phyloP scores from a whole-genome alignment of 2,797 vertebrate species.

The Zonotrichia albicollis region DNA sequence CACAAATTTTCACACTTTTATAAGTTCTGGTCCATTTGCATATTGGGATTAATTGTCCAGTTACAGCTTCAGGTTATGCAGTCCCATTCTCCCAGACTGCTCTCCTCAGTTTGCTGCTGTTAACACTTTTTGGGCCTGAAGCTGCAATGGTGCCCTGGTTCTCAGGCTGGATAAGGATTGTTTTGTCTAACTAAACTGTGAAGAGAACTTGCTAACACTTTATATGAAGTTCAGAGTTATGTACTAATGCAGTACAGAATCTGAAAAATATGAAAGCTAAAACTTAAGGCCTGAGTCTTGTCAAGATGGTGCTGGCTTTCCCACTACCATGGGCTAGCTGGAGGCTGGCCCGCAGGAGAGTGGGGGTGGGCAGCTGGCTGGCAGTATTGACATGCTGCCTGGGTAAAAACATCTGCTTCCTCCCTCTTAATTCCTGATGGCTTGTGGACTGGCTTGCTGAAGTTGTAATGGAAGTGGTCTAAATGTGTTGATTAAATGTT shows the following conservation, averaged over 20 bases:
- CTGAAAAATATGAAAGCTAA: not conserved
- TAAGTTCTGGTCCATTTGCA: not conserved
- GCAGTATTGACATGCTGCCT: not conserved
- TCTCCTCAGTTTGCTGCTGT: not conserved
- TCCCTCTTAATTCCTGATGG: not conserved
- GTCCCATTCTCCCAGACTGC: not conserved
- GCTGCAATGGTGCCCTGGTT: not conserved
- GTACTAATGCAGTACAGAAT: not conserved
- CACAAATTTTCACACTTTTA: not conserved
- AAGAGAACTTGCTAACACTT: not conserved
- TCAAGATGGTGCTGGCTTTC: not conserved
- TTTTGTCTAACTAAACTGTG: not conserved
- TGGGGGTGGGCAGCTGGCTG: not conserved
- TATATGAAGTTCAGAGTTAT: not conserved
- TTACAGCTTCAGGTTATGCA: not conserved
- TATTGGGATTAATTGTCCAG: not conserved
- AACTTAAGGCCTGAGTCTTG: not conserved
- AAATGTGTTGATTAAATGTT: not conserved
- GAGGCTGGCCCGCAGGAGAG: not conserved
- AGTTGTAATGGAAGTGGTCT: not conserved
- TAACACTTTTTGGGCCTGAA: not conserved
- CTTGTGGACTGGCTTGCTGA: not conserved
- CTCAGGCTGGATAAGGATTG: not conserved
- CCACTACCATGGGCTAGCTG: not conserved
- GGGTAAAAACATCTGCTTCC: not conserved